Evolutionary conservation across 2,888 invertebrate species (phyloP).

Genomic region (Sminthurinus aureus): DNA sequence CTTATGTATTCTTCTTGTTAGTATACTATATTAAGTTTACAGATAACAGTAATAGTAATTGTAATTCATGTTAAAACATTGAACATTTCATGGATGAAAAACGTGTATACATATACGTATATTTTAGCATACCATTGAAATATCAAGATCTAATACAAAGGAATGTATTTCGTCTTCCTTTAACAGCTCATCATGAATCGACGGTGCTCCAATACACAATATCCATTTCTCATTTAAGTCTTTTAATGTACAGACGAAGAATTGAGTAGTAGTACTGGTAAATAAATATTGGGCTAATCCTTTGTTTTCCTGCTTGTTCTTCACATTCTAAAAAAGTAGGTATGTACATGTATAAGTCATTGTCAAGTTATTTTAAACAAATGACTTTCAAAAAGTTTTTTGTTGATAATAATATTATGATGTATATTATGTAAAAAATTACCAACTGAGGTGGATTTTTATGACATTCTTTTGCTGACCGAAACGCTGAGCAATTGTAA

Average conservation of each 20-base stretch:
- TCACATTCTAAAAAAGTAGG: slow-evolving; percentile 16
- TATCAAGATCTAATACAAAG: slow-evolving; percentile 40
- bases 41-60: too few species aligned
- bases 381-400: not conserved
- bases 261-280: slow-evolving; percentile 16
- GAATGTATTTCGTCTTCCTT: slow-evolving; percentile 25
- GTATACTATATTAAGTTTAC: too few species aligned
- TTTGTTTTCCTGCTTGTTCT: slow-evolving; percentile 33
- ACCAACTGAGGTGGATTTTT: slow-evolving; percentile 20
- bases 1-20: too few species aligned
- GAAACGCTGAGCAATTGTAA: slow-evolving; percentile 42
- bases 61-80: too few species aligned
- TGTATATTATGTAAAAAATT: not conserved
- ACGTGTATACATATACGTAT: too few species aligned
- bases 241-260: slow-evolving; percentile 32
- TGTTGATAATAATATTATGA: not conserved
- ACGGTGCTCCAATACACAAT: slow-evolving; percentile 42
- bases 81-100: not conserved
- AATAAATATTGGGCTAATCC: slow-evolving; percentile 45
- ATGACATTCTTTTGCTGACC: slow-evolving; percentile 36
- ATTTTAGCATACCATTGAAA: slow-evolving; percentile 36
- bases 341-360: not conserved
- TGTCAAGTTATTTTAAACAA: not conserved
- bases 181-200: slow-evolving; percentile 31
- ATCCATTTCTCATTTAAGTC: slow-evolving; percentile 22